phyloP scores from a whole-genome alignment of 2,113 vertebrate genomes.

The Galemys pyrenaicus region DNA sequence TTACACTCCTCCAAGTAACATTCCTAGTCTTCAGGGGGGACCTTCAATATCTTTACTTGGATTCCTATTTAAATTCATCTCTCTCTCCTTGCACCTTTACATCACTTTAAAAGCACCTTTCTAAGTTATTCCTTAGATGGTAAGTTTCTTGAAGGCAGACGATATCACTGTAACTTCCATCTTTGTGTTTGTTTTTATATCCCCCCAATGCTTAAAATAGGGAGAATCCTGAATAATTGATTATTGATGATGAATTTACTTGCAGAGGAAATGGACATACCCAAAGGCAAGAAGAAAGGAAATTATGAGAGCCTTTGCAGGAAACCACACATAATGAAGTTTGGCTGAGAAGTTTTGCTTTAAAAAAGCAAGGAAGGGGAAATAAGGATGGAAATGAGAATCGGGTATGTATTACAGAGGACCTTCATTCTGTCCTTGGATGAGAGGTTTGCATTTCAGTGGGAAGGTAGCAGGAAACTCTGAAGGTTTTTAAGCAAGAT shows the following conservation, averaged over 20 bases:
- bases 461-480: background rate
- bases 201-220: background rate
- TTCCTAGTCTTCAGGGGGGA: background rate
- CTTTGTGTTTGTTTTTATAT: background rate
- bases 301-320: background rate
- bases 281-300: background rate
- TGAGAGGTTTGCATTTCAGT: constrained; percentile 13
- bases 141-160: constrained; percentile 11
- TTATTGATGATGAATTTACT: background rate
- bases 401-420: background rate
- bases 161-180: background rate
- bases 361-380: background rate
- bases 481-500: constrained; percentile 20
- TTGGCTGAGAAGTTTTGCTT: background rate
- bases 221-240: background rate
- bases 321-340: background rate
- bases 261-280: background rate
- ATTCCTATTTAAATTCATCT: background rate
- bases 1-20: background rate
- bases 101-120: background rate
- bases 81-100: background rate
- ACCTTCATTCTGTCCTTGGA: background rate
- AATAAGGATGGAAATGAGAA: background rate
- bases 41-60: background rate
- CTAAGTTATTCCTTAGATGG: background rate